A percentile compares a stretch with the other conserved stretches of the same genome.
Conservation (phyloP, 30 jellyfish, hydroid and myxozoan species). For the Chrysaora quinquecirrha region DNA sequence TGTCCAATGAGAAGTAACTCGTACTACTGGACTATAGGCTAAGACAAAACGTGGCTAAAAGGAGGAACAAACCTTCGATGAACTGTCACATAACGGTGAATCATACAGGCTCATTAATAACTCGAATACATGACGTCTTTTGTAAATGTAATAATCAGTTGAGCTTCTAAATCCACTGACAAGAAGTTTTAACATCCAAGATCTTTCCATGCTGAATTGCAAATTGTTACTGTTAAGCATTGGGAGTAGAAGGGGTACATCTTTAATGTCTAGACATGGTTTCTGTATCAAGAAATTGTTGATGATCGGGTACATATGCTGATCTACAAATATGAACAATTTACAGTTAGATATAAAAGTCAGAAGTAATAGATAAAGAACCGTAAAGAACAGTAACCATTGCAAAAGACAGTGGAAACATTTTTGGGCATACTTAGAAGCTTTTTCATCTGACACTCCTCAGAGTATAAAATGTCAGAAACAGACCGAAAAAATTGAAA, state of each 20-base stretch:
- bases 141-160: constrained; percentile 73
- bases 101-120: constrained; percentile 62
- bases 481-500: too few species aligned
- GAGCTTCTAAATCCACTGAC: constrained; percentile 66
- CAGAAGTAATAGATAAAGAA: too few species aligned
- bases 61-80: constrained; percentile 82
- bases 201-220: constrained; percentile 48
- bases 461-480: too few species aligned
- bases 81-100: constrained; percentile 56
- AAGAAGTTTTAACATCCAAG: constrained; percentile 78
- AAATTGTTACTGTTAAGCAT: constrained; percentile 65
- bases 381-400: too few species aligned
- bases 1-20: too few species aligned
- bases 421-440: too few species aligned
- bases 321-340: constrained; percentile 77
- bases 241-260: constrained; percentile 60
- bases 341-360: too few species aligned
- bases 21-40: too few species aligned
- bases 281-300: constrained; percentile 62
- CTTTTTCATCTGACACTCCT: too few species aligned
- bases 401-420: too few species aligned
- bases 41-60: too few species aligned
- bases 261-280: constrained; percentile 62
- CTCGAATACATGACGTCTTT: constrained; percentile 77
- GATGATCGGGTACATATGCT: constrained; percentile 68